phyloP scores from a whole-genome alignment of 2,113 vertebrate genomes.

The Terrapene triunguis region DNA sequence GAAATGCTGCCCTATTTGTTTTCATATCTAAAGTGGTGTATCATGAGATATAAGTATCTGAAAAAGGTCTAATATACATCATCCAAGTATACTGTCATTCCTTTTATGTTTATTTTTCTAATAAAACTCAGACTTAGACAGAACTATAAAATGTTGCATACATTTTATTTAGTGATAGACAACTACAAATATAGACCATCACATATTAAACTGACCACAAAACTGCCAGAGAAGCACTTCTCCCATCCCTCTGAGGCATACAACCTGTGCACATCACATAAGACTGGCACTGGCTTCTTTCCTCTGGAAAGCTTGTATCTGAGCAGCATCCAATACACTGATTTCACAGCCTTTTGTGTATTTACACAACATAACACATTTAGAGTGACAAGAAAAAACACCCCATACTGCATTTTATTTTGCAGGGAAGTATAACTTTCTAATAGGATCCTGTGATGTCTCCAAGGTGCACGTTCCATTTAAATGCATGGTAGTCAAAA shows the following conservation, averaged over 20 bases:
- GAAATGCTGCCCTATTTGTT: neutral
- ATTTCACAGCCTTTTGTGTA: neutral
- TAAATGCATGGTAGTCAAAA: constrained; percentile 8
- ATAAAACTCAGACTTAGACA: constrained; percentile 69
- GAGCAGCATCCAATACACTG: neutral
- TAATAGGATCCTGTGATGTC: neutral
- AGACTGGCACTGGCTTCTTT: neutral
- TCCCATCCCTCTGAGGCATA: neutral
- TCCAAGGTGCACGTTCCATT: neutral
- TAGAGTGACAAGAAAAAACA: neutral
- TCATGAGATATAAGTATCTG: neutral
- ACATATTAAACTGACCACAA: constrained; percentile 21
- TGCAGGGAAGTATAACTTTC: neutral
- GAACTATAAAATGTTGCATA: constrained; percentile 71
- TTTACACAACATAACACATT: neutral
- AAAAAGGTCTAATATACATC: neutral
- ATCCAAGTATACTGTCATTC: neutral
- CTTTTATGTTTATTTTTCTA: constrained; percentile 58
- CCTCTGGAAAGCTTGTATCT: neutral
- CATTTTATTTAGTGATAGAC: constrained; percentile 68
- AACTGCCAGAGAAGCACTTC: constrained; percentile 17
- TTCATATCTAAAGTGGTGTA: rapidly evolving
- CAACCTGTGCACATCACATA: neutral
- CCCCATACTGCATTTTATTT: neutral
- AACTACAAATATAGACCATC: constrained; percentile 58